Evolutionary conservation across 2,888 invertebrate genomes (phyloP).

Genomic region (Tetropium fuscum): DNA sequence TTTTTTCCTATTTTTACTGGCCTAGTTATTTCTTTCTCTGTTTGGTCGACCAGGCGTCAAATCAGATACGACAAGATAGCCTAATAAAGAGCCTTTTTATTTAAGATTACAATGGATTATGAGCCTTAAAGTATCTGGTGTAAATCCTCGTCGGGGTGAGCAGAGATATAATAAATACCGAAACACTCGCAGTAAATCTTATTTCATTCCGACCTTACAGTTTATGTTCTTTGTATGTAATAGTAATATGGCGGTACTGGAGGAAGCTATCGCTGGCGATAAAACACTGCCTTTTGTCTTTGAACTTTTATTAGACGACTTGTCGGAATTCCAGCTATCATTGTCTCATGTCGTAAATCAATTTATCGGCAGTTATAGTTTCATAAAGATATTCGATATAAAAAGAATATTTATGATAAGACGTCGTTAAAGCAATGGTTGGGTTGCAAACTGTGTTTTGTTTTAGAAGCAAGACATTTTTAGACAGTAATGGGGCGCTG

Average conservation of each 20-base stretch:
- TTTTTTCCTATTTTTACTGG: too few relatives aligned
- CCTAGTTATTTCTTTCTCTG: too few relatives aligned
- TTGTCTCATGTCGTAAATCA: conserved; percentile 4
- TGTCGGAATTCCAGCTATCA: conserved; percentile 11
- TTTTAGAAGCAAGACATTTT: conserved; percentile 10
- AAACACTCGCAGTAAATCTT: neutral
- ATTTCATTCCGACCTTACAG: conserved; percentile 4
- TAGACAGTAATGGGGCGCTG: conserved; percentile 13
- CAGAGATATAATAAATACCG: too few relatives aligned
- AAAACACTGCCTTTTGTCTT: conserved; percentile 10
- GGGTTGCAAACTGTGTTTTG: neutral
- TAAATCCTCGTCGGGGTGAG: too few relatives aligned
- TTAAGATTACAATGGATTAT: too few relatives aligned
- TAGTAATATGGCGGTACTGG: neutral
- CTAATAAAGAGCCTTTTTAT: too few relatives aligned
- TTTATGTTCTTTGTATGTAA: conserved; percentile 2
- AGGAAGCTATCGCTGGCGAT: neutral
- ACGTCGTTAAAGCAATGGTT: conserved; percentile 10
- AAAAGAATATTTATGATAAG: neutral
- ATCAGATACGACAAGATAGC: neutral
- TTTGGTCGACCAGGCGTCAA: too few relatives aligned
- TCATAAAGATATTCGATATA: conserved; percentile 5
- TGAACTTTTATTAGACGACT: conserved; percentile 11
- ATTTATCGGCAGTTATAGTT: conserved; percentile 10
- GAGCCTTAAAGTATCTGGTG: too few relatives aligned